Conservation (phyloP, 2,888 invertebrate species). For the Aleiodes leptofemur region DNA sequence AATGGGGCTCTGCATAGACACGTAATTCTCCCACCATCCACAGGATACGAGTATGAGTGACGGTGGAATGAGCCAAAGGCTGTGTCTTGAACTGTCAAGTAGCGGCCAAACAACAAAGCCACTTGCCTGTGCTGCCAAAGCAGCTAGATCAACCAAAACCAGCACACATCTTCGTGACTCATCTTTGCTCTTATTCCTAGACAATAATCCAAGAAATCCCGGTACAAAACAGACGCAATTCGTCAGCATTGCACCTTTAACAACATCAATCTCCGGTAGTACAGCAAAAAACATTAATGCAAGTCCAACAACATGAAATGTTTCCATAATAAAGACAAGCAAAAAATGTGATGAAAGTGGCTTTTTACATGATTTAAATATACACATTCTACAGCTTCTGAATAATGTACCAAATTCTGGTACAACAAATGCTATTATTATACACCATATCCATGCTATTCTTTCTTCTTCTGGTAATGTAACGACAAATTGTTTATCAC, state of each 20-base stretch:
- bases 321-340: constrained; percentile 88
- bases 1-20: constrained; percentile 89
- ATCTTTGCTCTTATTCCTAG: constrained; percentile 83
- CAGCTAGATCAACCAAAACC: constrained; percentile 88
- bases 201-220: constrained; percentile 84
- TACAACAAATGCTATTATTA: constrained; percentile 90
- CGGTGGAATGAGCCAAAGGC: constrained; percentile 91
- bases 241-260: constrained; percentile 96
- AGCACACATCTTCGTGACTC: constrained; percentile 87
- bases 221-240: constrained; percentile 97
- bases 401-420: constrained; percentile 93
- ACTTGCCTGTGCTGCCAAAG: constrained; percentile 92
- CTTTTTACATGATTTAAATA: constrained; percentile 90
- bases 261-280: constrained; percentile 93
- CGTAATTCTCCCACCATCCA: constrained; percentile 99
- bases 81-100: constrained; percentile 82
- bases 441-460: constrained; percentile 95
- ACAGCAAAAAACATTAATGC: constrained; percentile 91
- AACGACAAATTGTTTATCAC: constrained; percentile 90
- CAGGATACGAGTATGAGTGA: constrained; percentile 91
- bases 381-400: constrained; percentile 89
- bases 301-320: constrained; percentile 91
- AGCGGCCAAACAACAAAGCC: constrained; percentile 96
- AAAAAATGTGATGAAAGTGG: constrained; percentile 82
- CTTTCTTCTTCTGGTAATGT: constrained; percentile 89